These are phyloP conservation scores for Salvelinus alpinus DNA, from an alignment of 2,113 vertebrate genomes.

Conservation along the genomic window DNA sequence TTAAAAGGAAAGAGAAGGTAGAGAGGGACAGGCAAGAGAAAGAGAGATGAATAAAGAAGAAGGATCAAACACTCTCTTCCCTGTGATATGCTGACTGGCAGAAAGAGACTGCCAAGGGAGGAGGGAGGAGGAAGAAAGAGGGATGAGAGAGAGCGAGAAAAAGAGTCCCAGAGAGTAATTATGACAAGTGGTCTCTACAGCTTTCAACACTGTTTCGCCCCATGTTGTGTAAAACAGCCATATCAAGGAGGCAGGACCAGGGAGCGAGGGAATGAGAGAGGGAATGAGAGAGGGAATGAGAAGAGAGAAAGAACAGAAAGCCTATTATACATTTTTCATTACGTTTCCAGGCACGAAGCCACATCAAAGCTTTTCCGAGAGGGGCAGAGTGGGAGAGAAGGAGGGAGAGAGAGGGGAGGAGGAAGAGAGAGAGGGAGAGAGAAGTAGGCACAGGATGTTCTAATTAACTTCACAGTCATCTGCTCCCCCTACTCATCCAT, in stretches of 20 bases:
- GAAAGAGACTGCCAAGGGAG: conserved; percentile 55
- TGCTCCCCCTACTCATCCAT: conserved; percentile 35
- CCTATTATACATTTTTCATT: conserved; percentile 84
- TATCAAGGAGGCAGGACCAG: conserved; percentile 52
- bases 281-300: conserved; percentile 26
- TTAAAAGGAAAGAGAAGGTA: neutral
- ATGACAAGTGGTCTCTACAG: conserved; percentile 31
- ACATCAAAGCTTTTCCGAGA: conserved; percentile 75
- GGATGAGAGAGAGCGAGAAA: conserved; percentile 26
- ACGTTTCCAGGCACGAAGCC: conserved; percentile 77
- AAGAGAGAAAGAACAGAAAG: conserved; percentile 57
- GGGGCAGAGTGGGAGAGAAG: conserved; percentile 46
- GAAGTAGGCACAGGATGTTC: conserved; percentile 75
- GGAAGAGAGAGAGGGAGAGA: too few relatives aligned
- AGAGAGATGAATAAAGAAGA: conserved; percentile 22
- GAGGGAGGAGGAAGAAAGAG: conserved; percentile 17
- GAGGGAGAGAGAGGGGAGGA: conserved; percentile 45
- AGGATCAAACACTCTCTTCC: conserved; percentile 48
- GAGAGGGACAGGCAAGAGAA: conserved; percentile 30
- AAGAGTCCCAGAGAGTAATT: conserved; percentile 13
- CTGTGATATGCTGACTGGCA: conserved; percentile 67
- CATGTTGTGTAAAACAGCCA: conserved; percentile 32
- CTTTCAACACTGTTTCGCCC: conserved; percentile 16
- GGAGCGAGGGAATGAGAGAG: too few relatives aligned
- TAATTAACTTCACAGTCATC: conserved; percentile 77